A percentile compares a stretch with the other conserved stretches of the same genome.
These are phyloP conservation scores for Helostoma temminkii DNA, from an alignment of 2,797 vertebrate species.

Conservation along the genomic window DNA sequence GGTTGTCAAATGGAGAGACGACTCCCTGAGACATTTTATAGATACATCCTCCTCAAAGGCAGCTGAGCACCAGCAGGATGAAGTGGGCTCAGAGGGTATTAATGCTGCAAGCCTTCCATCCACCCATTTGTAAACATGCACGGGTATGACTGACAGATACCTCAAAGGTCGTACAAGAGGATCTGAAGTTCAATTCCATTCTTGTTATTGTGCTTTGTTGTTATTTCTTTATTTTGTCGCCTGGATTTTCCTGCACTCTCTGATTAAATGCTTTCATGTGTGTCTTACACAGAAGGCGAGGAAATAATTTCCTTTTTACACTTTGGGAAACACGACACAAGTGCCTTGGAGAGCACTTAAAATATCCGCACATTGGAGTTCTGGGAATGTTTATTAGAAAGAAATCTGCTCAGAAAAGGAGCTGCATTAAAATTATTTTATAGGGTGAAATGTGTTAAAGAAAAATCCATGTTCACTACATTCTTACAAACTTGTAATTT, in stretches of 20 bases:
- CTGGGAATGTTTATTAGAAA: neutral
- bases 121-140: constrained; percentile 27
- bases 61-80: constrained; percentile 63
- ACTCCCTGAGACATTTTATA: constrained; percentile 68
- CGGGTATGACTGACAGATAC: constrained; percentile 1
- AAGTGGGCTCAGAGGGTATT: constrained; percentile 39
- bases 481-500: too few species aligned
- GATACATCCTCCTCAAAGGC: constrained; percentile 57
- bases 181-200: constrained; percentile 23
- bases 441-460: neutral
- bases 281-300: constrained; percentile 13
- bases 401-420: neutral
- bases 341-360: constrained; percentile 13
- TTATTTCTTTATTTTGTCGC: neutral
- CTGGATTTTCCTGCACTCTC: constrained; percentile 4
- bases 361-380: constrained; percentile 7
- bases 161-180: neutral
- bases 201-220: constrained; percentile 4
- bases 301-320: constrained; percentile 27
- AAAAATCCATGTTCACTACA: too few species aligned
- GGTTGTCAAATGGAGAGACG: constrained; percentile 65
- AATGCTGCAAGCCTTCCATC: constrained; percentile 33
- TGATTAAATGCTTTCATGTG: constrained; percentile 54
- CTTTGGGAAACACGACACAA: neutral
- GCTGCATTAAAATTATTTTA: neutral